Base-by-base conservation (phyloP, 2,113 vertebrate genomes). In the Diadophis punctatus region DNA sequence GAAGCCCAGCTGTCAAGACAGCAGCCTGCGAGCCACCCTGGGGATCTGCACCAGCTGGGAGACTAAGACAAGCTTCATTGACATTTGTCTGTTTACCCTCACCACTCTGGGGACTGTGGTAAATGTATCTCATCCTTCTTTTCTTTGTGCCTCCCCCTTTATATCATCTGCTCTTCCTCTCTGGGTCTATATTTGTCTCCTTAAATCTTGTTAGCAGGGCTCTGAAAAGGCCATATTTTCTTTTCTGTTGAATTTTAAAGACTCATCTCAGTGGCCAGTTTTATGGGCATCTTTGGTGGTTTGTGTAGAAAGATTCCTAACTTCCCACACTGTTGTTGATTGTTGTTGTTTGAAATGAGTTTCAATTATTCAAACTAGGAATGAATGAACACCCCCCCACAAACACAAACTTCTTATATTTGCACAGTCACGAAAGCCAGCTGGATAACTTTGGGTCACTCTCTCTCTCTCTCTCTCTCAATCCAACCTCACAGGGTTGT, bases 31-130 rank as follows among this genome's bases (percentile, higher is more conserved):
- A 93, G 74, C 90, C 87, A 93, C 95, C 88, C 90, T 2, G 56
- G 89, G 95, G 91, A 68, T 90, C 90, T 0, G 1, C 46, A 63
- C 1, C 96, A 94, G 95, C 96, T 97, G 96, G 96, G 90, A 94
- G 94, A 52, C 88, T 88, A 23, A 0, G 96, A 97, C 96, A 97
- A 94, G 53, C 94, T 93, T 91, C 2, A 2, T 48, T 94, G 91
- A 92, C 51, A 23, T 0, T 88, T 51, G 91, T 18, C 91, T 94
- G 90, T 90, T 95, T 93, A 56, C 55, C 93, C 93, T 94, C 92
- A 74, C 93, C 43, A 56, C 43, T 92, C 91, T 60, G 91, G 94
- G 10, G 93, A 84, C 34, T 84, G 88, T 91, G n/a, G 52, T 52
- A 11, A 30, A 94, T 6, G 43, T 92, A 89, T 90, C 39, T 84